Percentiles rank a stretch among this genome's conserved stretches.
Evolutionary conservation across 2,888 invertebrate species (phyloP).

Genomic region (Ecdyonurus torrentis): DNA sequence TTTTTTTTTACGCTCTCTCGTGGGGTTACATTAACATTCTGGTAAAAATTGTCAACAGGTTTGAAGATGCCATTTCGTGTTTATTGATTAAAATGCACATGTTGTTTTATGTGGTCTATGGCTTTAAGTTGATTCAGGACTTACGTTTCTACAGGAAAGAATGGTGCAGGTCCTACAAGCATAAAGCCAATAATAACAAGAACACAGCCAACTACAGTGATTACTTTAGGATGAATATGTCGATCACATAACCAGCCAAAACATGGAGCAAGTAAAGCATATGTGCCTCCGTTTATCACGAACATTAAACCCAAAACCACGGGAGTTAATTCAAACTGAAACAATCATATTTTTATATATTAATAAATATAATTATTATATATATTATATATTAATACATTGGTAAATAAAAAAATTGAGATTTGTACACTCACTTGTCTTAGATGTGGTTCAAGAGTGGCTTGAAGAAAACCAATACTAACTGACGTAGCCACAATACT

Average conservation of each 20-base stretch:
- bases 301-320: slow-evolving; percentile 63
- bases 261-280: slow-evolving; percentile 58
- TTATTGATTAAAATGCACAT: too few relatives aligned
- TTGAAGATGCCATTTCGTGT: too few relatives aligned
- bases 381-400: background rate
- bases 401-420: too few relatives aligned
- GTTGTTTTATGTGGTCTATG: too few relatives aligned
- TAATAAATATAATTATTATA: slow-evolving; percentile 2
- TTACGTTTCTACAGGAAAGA: slow-evolving; percentile 45
- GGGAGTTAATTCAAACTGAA: slow-evolving; percentile 46
- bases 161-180: slow-evolving; percentile 66
- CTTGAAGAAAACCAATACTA: slow-evolving; percentile 75
- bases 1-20: too few relatives aligned
- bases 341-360: slow-evolving; percentile 6
- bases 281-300: slow-evolving; percentile 65
- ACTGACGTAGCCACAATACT: slow-evolving; percentile 62
- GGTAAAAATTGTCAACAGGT: too few relatives aligned
- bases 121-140: too few relatives aligned
- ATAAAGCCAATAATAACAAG: slow-evolving; percentile 50
- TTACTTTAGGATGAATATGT: slow-evolving; percentile 28
- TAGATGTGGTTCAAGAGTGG: slow-evolving; percentile 79
- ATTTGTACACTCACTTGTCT: slow-evolving; percentile 37
- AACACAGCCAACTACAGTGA: slow-evolving; percentile 47
- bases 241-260: slow-evolving; percentile 73
- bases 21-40: too few relatives aligned